Evolutionary conservation across 2,888 invertebrate species (phyloP), one percentile per base, ranked within the genome.

Genomic region (Cactoblastis cactorum): DNA sequence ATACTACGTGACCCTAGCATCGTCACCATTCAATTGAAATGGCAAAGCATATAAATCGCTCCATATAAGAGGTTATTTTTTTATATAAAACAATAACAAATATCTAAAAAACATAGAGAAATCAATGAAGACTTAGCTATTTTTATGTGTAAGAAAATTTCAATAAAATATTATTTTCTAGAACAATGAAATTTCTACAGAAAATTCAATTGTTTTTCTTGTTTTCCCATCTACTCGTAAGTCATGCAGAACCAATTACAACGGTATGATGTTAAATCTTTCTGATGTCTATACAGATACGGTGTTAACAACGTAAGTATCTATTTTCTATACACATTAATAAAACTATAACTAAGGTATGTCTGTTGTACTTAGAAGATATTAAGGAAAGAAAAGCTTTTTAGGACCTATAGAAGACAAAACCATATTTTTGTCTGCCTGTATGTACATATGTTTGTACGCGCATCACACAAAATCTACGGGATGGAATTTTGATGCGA

Each of bases 171-270:
- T 17, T 3, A 2, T 17, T 37, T 28, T 9, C 8, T 37, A 37
- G 15, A 37, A 37, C 15, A 17, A 2, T 15, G 17, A 35, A 5
- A 35, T 37, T 8, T 37, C 37, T 37, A 9, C 15, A 12, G 37
- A 17, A 17, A 37, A 37, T 17, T 17, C 37, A 37, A 37, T 17
- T 3, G 37, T 37, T 37, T 34, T 37, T 17, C 17, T 15, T 6
- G 9, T 37, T 37, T 37, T 37, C 37, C 35, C 34, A 12, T 15
- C 14, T 1, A n/a, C n/a, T n/a, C n/a, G n/a, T n/a, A 1, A 37
- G 37, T 37, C 37, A 37, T 37, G 37, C 37, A 37, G 15, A 9
- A 37, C 17, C 15, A 37, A 37, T 37, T 37, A 46, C 46, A 19
- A 14, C 18, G 19, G 17, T 37, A 37, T 37, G 37, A 17, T 1